Evolutionary conservation across 2,797 vertebrate species (phyloP), one percentile per base, ranked within the genome.

Genomic region (Choloepus didactylus): DNA sequence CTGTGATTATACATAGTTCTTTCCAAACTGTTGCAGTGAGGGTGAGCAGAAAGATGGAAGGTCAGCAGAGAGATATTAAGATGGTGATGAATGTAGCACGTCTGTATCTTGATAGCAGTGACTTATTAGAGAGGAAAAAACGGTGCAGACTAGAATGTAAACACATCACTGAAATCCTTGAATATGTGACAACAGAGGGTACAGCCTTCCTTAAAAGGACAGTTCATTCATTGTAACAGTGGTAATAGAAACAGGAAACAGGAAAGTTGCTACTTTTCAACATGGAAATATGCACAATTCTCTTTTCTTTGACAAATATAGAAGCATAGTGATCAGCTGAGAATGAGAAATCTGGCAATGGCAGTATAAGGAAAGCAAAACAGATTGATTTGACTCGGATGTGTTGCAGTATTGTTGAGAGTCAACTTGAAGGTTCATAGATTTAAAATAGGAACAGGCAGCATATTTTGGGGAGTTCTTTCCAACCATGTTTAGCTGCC

Each of bases 41-140:
- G 21, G 2, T 89, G 18, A 80, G 31, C 18, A 81, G 86, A 81
- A 9, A 70, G 3, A 38, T 77, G 14, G 49, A 64, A 21, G 84
- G 49, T 51, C 14, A 66, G 25, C 35, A 64, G 27, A 84, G 54
- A 56, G 4, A 56, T 49, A 83, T 31, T 75, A 87, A 84, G 59
- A 72, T 83, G 35, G 56, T 83, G 75, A 46, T 84, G 73, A 41
- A 76, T 46, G 72, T 49, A 89, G 15, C 6, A 73, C 60, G 18
- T 87, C 87, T 75, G 2, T 64, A 19, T 80, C 12, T 64, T 76
- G 18, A n/a, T 88, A 79, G 31, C 29, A 69, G 41, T 56, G 38
- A 38, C 3, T 73, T 92, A 70, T 35, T 85, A 92, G 38, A 92
- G 31, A 76, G 84, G n/a, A 67, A 88, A 93, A 77, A 79, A 14